These are phyloP conservation scores for Polyergus mexicanus DNA, from an alignment of 1,140 invertebrate genomes.

Conservation along the genomic window DNA sequence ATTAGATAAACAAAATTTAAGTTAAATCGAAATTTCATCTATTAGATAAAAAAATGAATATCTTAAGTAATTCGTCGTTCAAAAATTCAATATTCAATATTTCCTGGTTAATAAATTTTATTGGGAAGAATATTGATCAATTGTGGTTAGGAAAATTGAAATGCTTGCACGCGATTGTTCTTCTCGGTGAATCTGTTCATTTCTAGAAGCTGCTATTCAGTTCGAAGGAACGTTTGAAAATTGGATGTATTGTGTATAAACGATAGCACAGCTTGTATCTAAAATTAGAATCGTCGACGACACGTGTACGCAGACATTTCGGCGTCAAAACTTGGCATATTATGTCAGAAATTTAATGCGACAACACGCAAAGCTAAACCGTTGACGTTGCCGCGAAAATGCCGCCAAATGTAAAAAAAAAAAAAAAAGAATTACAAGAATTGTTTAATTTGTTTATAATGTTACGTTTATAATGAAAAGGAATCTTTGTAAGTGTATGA, in stretches of 20 bases:
- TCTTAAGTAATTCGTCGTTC: not conserved
- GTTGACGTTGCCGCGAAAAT: not conserved
- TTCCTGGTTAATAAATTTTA: slow-evolving; percentile 43
- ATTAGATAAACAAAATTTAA: not conserved
- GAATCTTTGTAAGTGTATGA: not conserved
- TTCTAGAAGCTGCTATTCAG: slow-evolving; percentile 4
- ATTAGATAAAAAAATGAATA: not conserved
- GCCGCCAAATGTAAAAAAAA: not conserved
- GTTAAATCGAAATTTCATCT: not conserved
- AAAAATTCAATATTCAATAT: not conserved
- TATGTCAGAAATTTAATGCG: slow-evolving; percentile 76
- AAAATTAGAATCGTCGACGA: slow-evolving; percentile 78
- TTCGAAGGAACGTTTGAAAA: slow-evolving; percentile 26
- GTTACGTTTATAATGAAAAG: not conserved
- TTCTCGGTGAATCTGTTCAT: no score
- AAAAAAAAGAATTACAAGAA: not conserved
- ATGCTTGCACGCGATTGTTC: slow-evolving; percentile 5
- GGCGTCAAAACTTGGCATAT: slow-evolving; percentile 84
- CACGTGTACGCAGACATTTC: slow-evolving; percentile 80
- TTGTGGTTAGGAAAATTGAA: slow-evolving; percentile 1
- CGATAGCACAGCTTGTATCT: slow-evolving; percentile 80
- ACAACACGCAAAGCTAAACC: not conserved
- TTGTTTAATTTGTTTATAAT: not conserved
- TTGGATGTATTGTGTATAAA: slow-evolving; percentile 29
- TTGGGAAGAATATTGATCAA: slow-evolving; percentile 1